phyloP scores from a whole-genome alignment of 2,797 vertebrate species.

The Pangasius macronema region DNA sequence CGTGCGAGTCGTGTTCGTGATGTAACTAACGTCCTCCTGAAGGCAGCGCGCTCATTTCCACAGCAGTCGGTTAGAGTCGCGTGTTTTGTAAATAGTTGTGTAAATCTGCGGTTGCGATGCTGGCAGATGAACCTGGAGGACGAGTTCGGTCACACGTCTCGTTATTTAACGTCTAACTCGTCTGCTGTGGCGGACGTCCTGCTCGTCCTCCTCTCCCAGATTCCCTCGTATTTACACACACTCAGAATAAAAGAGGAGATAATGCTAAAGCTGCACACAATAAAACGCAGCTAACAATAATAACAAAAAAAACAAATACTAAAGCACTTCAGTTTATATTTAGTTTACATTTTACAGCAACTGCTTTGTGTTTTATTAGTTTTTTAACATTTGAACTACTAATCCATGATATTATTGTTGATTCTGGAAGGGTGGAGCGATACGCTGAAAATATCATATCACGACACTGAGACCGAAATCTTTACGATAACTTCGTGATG shows the following conservation, averaged over 20 bases:
- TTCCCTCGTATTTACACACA: not conserved
- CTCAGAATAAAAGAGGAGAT: not conserved
- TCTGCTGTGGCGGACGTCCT: not conserved
- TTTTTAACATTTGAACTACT: not conserved
- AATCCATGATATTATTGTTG: not conserved
- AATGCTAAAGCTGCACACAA: not conserved
- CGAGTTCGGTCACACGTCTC: slow-evolving; percentile 2
- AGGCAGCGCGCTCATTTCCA: not conserved
- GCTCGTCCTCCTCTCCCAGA: not conserved
- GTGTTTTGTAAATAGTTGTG: slow-evolving; percentile 12
- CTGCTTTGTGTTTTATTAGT: not conserved
- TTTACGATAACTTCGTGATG: not conserved
- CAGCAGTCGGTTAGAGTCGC: not conserved
- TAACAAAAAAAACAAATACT: not conserved
- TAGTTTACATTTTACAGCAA: not conserved
- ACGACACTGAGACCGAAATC: not conserved
- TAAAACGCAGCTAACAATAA: not conserved
- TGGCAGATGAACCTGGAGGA: slow-evolving; percentile 16
- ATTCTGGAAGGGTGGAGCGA: not conserved
- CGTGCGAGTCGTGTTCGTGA: not conserved
- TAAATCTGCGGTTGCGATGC: not conserved
- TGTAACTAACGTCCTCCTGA: not conserved
- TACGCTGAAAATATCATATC: not conserved
- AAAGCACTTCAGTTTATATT: not conserved
- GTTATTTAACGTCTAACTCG: not conserved